A percentile compares a stretch with the other conserved stretches of the same genome.
phyloP scores from a whole-genome alignment of 2,797 vertebrate species.

The Clarias pachynema region DNA sequence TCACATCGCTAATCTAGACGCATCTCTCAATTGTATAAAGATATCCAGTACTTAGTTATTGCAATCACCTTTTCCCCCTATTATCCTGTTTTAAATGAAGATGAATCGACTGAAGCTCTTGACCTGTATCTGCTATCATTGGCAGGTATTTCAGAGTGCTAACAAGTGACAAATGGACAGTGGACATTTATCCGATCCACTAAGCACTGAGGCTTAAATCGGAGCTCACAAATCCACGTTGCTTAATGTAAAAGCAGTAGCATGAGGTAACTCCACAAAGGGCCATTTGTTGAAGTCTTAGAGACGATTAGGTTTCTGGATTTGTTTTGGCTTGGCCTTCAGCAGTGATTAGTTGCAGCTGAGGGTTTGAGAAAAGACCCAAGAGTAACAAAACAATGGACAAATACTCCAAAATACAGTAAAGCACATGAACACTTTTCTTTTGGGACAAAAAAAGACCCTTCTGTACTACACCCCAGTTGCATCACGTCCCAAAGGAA shows the following conservation, averaged over 20 bases:
- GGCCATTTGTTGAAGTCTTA: slow-evolving; percentile 8
- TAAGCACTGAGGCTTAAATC: slow-evolving; percentile 1
- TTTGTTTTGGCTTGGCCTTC: slow-evolving; percentile 9
- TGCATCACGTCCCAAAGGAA: neutral
- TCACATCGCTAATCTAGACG: neutral
- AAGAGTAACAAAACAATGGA: neutral
- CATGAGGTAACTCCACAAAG: slow-evolving; percentile 32
- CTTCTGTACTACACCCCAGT: neutral
- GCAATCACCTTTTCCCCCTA: neutral
- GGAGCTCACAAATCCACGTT: slow-evolving; percentile 17
- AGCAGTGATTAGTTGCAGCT: slow-evolving; percentile 6
- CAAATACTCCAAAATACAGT: neutral
- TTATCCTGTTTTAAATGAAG: neutral
- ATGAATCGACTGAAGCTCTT: neutral
- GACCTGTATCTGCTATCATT: neutral
- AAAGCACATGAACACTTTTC: neutral
- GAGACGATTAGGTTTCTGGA: slow-evolving; percentile 9
- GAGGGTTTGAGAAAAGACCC: slow-evolving; percentile 2
- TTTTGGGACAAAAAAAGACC: neutral
- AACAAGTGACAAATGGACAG: slow-evolving; percentile 15
- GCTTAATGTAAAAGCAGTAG: neutral
- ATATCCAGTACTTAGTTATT: neutral
- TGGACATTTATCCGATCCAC: neutral
- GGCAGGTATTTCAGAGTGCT: neutral
- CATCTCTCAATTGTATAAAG: neutral